Percentiles rank a stretch among this genome's conserved stretches.
phyloP scores from a whole-genome alignment of 1,140 invertebrate genomes.

The Atta texana region DNA sequence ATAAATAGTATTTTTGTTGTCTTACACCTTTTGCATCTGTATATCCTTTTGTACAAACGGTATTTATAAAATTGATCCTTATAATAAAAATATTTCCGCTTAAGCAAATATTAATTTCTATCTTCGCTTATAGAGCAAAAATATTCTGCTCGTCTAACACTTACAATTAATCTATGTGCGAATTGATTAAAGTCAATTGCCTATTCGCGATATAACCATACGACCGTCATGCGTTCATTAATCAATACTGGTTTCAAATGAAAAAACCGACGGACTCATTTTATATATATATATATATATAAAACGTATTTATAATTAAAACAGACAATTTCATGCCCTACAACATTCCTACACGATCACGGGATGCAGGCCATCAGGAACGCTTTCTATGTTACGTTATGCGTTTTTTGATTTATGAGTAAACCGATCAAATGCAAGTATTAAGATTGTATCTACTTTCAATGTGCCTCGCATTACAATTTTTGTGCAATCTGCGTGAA shows the following conservation, averaged over 20 bases:
- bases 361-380: not conserved
- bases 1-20: not conserved
- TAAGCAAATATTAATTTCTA: not conserved
- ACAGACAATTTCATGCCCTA: constrained; percentile 65
- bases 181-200: constrained; percentile 65
- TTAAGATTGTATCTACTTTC: constrained; percentile 70
- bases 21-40: not conserved
- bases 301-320: constrained; percentile 64
- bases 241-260: constrained; percentile 45
- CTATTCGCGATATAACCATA: constrained; percentile 50
- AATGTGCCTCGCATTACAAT: constrained; percentile 55
- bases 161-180: constrained; percentile 24
- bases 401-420: constrained; percentile 65
- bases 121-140: not conserved
- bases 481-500: constrained; percentile 47
- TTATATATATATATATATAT: not conserved
- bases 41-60: not conserved
- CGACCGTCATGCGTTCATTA: constrained; percentile 37
- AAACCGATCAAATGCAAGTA: constrained; percentile 46
- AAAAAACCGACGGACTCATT: constrained; percentile 29
- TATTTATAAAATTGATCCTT: not conserved
- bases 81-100: not conserved
- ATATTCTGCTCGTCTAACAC: constrained; percentile 8
- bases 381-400: constrained; percentile 30
- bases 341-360: constrained; percentile 25